Base-by-base conservation (phyloP, 2,888 invertebrate species). In the Callimorpha dominula region DNA sequence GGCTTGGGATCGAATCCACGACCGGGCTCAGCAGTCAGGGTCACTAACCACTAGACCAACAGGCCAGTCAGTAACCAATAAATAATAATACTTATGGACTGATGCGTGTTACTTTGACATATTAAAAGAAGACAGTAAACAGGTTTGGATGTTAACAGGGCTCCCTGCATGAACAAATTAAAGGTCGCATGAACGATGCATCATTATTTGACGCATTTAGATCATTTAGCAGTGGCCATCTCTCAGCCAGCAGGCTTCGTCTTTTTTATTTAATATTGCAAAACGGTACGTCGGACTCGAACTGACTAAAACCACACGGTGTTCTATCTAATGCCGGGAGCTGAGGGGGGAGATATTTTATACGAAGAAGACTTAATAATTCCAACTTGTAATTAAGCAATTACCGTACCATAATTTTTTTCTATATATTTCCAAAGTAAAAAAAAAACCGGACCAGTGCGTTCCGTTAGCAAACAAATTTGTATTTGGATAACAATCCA, bases 51-150 rank as follows among this genome's bases (percentile, higher is more conserved):
- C n/a, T n/a, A n/a, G n/a, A n/a, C n/a, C n/a, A n/a, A n/a, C n/a
- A n/a, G n/a, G n/a, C n/a, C n/a, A n/a, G n/a, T n/a, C n/a, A n/a
- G n/a, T n/a, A n/a, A n/a, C n/a, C n/a, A n/a, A n/a, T n/a, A 31
- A 31, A 31, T 31, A 31, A 31, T 31, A 31, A 31, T 2, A 31
- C 31, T 31, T 31, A 31, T 31, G 31, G 88, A 88, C 90, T 83
- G 87, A 82, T 90, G 86, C 90, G 91, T 91, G 93, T 93, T 91
- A 91, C 93, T 90, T 92, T 92, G 93, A 92, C 93, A 93, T 94
- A 93, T 93, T 91, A 92, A 93, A 92, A 90, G 88, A 88, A 90
- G 86, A 88, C 87, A 89, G 85, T 86, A 91, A 93, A 94, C 94
- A 87, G 92, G 94, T 95, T 92, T 88, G 78, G 76, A 78, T 84